phyloP scores from a whole-genome alignment of 23 tunicate species.

The Trididemnum nubilum region DNA sequence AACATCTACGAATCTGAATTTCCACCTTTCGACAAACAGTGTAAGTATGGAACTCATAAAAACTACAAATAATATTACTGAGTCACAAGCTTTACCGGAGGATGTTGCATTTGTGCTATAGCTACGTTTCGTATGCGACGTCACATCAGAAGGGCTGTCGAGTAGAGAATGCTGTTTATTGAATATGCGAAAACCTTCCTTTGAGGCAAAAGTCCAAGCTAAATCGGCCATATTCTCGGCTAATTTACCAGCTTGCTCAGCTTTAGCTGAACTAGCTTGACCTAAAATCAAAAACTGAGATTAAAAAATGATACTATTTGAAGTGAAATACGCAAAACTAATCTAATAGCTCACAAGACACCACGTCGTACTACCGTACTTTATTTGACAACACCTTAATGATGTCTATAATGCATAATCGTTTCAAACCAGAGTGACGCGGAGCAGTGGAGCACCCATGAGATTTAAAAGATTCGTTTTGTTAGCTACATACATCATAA shows the following conservation, averaged over 20 bases:
- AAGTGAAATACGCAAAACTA: not conserved
- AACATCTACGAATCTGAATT: too few relatives aligned
- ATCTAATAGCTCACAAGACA: too few relatives aligned
- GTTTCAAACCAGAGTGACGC: too few relatives aligned
- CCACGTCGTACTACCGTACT: too few relatives aligned
- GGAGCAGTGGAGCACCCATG: too few relatives aligned
- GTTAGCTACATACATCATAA: not conserved
- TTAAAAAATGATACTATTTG: not conserved
- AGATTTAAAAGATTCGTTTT: not conserved
- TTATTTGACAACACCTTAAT: too few relatives aligned
- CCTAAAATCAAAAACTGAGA: slow-evolving; percentile 27
- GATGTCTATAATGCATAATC: too few relatives aligned
- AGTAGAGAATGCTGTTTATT: slow-evolving; percentile 32
- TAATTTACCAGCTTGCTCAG: slow-evolving; percentile 53
- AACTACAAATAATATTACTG: too few relatives aligned
- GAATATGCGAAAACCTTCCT: slow-evolving; percentile 82
- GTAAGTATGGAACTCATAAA: too few relatives aligned
- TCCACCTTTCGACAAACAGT: too few relatives aligned
- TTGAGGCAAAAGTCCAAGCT: slow-evolving; percentile 89
- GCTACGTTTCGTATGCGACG: not conserved
- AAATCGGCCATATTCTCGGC: slow-evolving; percentile 80
- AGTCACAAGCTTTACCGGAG: too few relatives aligned
- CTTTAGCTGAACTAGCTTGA: slow-evolving; percentile 83
- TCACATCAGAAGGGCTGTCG: not conserved
- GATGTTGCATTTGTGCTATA: slow-evolving; percentile 9